Evolutionary conservation across 2,113 vertebrate genomes (phyloP).

Genomic region (Microcebus ravelobensis): DNA sequence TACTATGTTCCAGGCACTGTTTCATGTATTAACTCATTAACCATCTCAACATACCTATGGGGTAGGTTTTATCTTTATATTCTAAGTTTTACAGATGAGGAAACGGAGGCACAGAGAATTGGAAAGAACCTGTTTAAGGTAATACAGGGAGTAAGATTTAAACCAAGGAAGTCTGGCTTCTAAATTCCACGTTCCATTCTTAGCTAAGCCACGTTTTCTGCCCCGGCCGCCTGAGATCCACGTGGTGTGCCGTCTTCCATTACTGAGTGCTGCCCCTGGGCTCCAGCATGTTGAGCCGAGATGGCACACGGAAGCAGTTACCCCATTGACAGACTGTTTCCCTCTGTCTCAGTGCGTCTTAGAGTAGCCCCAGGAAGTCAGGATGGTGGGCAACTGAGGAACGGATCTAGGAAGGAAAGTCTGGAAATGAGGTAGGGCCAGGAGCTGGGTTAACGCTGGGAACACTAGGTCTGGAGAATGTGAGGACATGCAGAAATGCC

Average conservation of each 20-base stretch:
- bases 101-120: neutral
- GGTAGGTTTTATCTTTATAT: neutral
- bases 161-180: neutral
- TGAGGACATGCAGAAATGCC: neutral
- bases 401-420: neutral
- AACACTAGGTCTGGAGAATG: neutral
- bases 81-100: neutral
- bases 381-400: neutral
- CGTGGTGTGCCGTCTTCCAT: neutral
- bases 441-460: too few species aligned
- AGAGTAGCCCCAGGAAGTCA: neutral
- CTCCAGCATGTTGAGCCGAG: neutral
- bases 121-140: neutral
- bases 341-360: neutral
- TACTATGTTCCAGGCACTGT: neutral
- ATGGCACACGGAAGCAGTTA: neutral
- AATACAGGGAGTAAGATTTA: neutral
- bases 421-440: neutral
- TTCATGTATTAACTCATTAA: neutral
- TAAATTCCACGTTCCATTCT: neutral
- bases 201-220: too few species aligned
- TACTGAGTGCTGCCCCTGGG: neutral
- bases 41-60: neutral
- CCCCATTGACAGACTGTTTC: neutral
- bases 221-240: neutral